Conservation (phyloP, 2,797 vertebrate species). For the Poecile montanus region DNA sequence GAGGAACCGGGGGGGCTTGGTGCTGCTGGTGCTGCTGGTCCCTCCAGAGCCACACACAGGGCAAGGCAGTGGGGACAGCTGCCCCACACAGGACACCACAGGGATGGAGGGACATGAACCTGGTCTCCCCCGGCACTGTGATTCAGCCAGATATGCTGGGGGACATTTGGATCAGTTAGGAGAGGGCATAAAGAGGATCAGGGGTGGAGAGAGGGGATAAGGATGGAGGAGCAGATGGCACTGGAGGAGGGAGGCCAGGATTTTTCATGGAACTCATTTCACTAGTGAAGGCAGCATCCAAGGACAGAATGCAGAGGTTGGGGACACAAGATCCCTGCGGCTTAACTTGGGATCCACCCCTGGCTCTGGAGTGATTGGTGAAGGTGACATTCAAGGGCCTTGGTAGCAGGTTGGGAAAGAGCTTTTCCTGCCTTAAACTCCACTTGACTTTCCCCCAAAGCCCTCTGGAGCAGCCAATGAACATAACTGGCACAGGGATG, state of each 20-base stretch:
- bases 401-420: not conserved
- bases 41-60: not conserved
- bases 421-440: not conserved
- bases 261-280: not conserved
- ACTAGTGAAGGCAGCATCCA: not conserved
- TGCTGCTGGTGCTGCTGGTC: not conserved
- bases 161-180: not conserved
- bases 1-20: not conserved
- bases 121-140: accelerated
- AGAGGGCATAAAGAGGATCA: constrained; percentile 59
- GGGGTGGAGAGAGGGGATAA: constrained; percentile 22
- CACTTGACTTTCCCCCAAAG: not conserved
- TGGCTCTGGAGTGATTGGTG: not conserved
- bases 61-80: not conserved
- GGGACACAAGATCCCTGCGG: not conserved
- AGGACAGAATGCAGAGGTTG: accelerated
- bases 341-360: not conserved
- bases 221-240: constrained; percentile 46
- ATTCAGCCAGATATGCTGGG: not conserved
- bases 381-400: no score
- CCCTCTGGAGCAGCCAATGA: not conserved
- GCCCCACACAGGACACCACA: not conserved
- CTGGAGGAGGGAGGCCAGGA: not conserved
- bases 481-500: not conserved
- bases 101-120: not conserved